Evolutionary conservation across 2,888 invertebrate genomes (phyloP).

Genomic region (Schizaphis graminum): DNA sequence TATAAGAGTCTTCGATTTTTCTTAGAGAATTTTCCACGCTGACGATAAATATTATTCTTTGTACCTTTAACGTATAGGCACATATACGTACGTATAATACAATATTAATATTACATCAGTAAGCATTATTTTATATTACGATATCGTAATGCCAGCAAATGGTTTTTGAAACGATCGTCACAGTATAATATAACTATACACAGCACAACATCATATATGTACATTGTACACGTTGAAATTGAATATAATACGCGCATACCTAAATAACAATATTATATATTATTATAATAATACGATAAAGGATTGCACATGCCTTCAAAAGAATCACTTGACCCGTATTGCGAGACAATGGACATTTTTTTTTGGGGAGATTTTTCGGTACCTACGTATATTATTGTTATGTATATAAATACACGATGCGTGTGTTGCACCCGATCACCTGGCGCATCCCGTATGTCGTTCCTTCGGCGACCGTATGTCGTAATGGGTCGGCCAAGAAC

Average conservation of each 20-base stretch:
- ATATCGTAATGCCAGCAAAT: neutral
- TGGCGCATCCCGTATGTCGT: neutral
- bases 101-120: neutral
- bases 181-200: neutral
- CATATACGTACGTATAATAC: neutral
- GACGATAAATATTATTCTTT: neutral
- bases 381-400: neutral
- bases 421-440: neutral
- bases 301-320: neutral
- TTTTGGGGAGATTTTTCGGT: neutral
- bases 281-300: neutral
- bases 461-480: constrained; percentile 23
- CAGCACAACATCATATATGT: neutral
- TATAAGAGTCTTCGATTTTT: neutral
- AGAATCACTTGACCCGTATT: constrained; percentile 31
- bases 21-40: neutral
- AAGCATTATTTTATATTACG: neutral
- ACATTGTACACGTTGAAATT: too few species aligned
- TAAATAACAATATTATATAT: neutral
- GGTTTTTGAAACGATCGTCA: neutral
- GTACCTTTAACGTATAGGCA: neutral
- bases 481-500: neutral
- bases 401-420: neutral
- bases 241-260: neutral
- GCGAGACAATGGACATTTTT: neutral